Base-by-base conservation (phyloP, 2,888 invertebrate genomes). In the Abrostola tripartita region DNA sequence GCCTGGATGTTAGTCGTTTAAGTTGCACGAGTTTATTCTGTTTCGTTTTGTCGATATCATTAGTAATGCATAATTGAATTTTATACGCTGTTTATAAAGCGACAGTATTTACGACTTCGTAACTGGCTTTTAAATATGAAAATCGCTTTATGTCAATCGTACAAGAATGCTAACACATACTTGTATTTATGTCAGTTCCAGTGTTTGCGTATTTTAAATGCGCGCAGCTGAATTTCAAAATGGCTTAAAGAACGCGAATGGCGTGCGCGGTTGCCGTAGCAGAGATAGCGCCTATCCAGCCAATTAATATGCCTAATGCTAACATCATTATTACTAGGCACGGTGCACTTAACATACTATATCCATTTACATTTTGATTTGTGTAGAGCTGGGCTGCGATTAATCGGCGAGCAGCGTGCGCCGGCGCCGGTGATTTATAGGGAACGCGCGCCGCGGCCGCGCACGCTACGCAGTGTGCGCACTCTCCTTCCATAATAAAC, bases 281-380 rank as follows among this genome's bases (percentile, higher is more conserved):
- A 82, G 77, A 91, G 93, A 93, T 93, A 92, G 90, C 90, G 88
- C 88, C 89, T 90, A 92, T 92, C 90, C 89, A 85, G 85, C 88
- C 93, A 93, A 94, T 94, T 94, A 94, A 94, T 94, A 94, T 93
- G 92, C 92, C 93, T 94, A 94, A 94, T 94, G 94, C 94, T 93
- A 94, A 94, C 94, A 94, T 94, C 94, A 94, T 94, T 94, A 94
- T 94, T 94, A 94, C 93, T 88, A 89, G 92, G 88, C 90, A 88
- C 85, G 86, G 90, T 89, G 92, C 92, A 92, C 93, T 94, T 93
- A 93, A 91, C 93, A 92, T 93, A 92, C 91, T 92, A 92, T 93
- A 94, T 94, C 92, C 93, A 92, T 93, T 93, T 93, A 92, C 93
- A 93, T 92, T 92, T 93, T 94, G 94, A 94, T 94, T 94, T 94